These are phyloP conservation scores for Napeogenes sylphis DNA, from an alignment of 2,888 invertebrate species.

Conservation along the genomic window DNA sequence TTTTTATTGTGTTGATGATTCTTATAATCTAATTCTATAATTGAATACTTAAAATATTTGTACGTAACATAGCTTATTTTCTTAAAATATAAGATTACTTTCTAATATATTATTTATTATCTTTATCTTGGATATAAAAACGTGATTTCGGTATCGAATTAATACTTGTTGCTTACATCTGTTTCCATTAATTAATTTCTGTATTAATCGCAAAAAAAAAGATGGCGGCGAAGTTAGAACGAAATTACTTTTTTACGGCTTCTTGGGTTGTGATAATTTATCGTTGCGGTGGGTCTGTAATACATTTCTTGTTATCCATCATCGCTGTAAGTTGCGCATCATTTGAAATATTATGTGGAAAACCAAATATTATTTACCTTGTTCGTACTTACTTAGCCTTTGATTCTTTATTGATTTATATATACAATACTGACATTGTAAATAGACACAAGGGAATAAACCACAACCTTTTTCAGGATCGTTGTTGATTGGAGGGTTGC, in stretches of 20 bases:
- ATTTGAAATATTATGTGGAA: constrained; percentile 4
- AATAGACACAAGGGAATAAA: too few species aligned
- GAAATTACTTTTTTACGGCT: constrained; percentile 53
- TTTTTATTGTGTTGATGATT: too few species aligned
- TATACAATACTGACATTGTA: too few species aligned
- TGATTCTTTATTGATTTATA: too few species aligned
- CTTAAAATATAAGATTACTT: background rate
- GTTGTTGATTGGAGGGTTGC: too few species aligned
- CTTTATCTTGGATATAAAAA: background rate
- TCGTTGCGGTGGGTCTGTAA: constrained; percentile 42
- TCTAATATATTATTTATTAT: background rate
- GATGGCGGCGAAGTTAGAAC: constrained; percentile 37
- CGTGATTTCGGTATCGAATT: constrained; percentile 1
- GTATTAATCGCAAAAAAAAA: constrained; percentile 29
- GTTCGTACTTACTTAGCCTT: too few species aligned
- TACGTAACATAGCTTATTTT: too few species aligned
- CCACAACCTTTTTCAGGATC: too few species aligned
- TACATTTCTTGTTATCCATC: constrained; percentile 56
- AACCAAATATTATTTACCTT: too few species aligned
- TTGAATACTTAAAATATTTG: too few species aligned
- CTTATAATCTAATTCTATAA: too few species aligned
- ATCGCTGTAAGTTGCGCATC: constrained; percentile 43
- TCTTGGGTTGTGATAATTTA: constrained; percentile 52
- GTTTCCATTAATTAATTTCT: constrained; percentile 25
- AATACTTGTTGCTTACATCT: constrained; percentile 22